These are phyloP conservation scores for Scatophagus argus DNA, from an alignment of 2,113 vertebrate genomes.

Conservation along the genomic window DNA sequence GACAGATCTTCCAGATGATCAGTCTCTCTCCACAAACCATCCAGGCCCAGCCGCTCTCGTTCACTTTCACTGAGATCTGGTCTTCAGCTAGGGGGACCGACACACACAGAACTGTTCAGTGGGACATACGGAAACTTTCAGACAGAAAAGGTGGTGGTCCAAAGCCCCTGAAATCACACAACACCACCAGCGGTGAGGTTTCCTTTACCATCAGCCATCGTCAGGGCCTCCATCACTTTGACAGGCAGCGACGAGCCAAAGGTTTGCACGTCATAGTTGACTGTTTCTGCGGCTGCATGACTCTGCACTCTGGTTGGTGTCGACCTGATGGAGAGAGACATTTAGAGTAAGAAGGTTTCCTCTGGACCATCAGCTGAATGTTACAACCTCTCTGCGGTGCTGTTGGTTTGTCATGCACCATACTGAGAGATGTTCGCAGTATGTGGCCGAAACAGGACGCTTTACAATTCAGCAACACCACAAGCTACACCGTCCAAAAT, in stretches of 20 bases:
- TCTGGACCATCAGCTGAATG: background rate
- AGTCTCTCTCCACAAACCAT: slow-evolving; percentile 91
- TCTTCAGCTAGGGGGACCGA: slow-evolving; percentile 83
- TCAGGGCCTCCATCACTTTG: slow-evolving; percentile 96
- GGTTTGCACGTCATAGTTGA: slow-evolving; percentile 91
- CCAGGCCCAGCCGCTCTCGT: slow-evolving; percentile 95
- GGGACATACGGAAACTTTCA: background rate
- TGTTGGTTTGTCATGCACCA: background rate
- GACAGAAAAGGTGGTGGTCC: background rate
- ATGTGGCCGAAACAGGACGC: background rate
- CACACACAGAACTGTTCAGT: background rate
- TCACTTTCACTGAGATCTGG: slow-evolving; percentile 89
- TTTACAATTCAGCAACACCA: background rate
- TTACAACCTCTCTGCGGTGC: background rate
- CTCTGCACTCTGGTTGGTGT: slow-evolving; percentile 89
- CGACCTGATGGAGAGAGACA: slow-evolving; percentile 79
- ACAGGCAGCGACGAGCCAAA: slow-evolving; percentile 96
- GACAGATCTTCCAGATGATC: slow-evolving; percentile 95
- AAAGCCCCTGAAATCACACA: background rate
- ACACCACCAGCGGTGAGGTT: background rate
- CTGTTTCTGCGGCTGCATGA: slow-evolving; percentile 84
- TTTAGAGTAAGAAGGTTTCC: background rate
- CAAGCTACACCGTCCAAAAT: background rate
- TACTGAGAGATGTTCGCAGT: background rate
- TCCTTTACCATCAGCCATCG: slow-evolving; percentile 88